phyloP scores from a whole-genome alignment of 2,888 invertebrate species.

The Sabatieria punctata region DNA sequence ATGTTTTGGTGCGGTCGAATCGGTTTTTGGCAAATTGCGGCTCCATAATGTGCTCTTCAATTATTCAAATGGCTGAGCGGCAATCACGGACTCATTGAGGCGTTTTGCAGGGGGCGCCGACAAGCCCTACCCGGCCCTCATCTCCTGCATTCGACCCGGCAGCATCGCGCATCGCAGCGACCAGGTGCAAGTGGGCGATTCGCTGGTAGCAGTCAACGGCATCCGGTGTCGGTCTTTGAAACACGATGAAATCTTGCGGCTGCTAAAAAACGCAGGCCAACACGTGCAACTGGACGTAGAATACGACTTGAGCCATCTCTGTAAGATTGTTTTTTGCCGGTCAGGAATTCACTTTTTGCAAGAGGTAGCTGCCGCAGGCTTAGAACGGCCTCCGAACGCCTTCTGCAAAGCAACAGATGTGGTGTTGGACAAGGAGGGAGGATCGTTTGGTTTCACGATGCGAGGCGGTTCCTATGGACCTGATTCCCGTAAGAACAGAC shows the following conservation, averaged over 20 bases:
- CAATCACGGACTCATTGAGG: background rate
- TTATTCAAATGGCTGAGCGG: no score
- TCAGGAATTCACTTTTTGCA: background rate
- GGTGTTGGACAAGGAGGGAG: conserved; percentile 58
- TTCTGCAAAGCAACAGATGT: conserved; percentile 40
- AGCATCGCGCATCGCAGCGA: conserved; percentile 46
- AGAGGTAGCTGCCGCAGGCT: conserved; percentile 4
- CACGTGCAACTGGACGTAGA: conserved; percentile 62
- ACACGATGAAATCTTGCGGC: conserved; percentile 56
- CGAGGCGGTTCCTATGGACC: conserved; percentile 54
- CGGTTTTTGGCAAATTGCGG: no score
- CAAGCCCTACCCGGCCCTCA: conserved; percentile 48
- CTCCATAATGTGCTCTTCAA: no score
- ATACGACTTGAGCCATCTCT: conserved; percentile 61
- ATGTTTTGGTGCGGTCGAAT: no score
- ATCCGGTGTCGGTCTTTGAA: conserved; percentile 55
- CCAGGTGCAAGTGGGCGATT: conserved; percentile 45
- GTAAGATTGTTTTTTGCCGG: conserved; percentile 39
- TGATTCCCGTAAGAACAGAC: conserved; percentile 42
- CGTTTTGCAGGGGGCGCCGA: conserved; percentile 46
- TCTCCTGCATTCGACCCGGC: conserved; percentile 51
- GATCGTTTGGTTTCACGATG: conserved; percentile 71
- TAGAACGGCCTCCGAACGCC: conserved; percentile 7
- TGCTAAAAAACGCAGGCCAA: conserved; percentile 54
- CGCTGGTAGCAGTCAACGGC: conserved; percentile 62